phyloP scores from a whole-genome alignment of 2,797 vertebrate genomes.

The Siniperca obscura region DNA sequence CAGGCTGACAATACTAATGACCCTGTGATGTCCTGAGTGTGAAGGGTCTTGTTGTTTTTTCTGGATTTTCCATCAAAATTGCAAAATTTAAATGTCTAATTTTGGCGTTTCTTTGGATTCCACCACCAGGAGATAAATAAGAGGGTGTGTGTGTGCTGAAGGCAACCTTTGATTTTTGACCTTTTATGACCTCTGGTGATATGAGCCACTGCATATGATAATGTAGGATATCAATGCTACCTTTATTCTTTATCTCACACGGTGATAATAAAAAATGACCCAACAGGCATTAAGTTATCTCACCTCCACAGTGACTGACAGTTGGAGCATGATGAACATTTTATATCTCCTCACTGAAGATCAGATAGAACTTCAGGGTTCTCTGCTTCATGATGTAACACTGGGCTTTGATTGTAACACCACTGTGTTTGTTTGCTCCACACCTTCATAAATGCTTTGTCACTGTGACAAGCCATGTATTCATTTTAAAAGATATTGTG shows the following conservation, averaged over 20 bases:
- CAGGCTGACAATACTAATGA: neutral
- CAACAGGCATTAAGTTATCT: slow-evolving; percentile 6
- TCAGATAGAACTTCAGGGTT: neutral
- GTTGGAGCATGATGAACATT: neutral
- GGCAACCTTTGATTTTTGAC: slow-evolving; percentile 1
- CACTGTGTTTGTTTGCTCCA: neutral
- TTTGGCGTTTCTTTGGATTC: neutral
- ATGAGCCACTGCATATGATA: neutral
- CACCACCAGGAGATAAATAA: neutral
- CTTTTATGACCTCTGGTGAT: neutral
- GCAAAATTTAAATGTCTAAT: neutral
- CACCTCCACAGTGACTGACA: neutral
- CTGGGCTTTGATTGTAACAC: slow-evolving; percentile 34
- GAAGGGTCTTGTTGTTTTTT: neutral
- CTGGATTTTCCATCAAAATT: neutral
- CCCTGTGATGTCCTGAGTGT: neutral
- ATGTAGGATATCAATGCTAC: neutral
- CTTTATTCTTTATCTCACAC: slow-evolving; percentile 1
- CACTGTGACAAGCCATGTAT: slow-evolving; percentile 5
- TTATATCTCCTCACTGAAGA: neutral
- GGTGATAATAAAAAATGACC: neutral
- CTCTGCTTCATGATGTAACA: slow-evolving; percentile 55
- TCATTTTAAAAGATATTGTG: neutral
- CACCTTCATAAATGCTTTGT: slow-evolving; percentile 30
- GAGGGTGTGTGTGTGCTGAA: neutral